Base-by-base conservation (phyloP, 1,140 invertebrate species). In the Diuraphis noxia region DNA sequence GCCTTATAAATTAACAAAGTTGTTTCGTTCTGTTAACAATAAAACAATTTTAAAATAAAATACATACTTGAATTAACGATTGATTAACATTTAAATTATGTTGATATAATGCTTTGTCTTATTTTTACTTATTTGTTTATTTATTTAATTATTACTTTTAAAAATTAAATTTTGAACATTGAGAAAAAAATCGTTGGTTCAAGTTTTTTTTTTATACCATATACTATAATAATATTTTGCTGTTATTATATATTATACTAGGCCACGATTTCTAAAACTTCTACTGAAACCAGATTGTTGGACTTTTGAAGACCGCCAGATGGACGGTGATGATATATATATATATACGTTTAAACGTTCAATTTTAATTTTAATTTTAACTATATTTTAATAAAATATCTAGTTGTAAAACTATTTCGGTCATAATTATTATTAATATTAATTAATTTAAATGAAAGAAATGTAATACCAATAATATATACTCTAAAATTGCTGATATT, bases 261-360 rank as follows among this genome's bases (percentile, higher is more conserved):
- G 49, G 49, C 86, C 52, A 88, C 36, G 13, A 63, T 40, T 8
- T 88, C 49, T 88, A 88, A 63, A 88, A 63, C 49, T 88, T 88
- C 49, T n/a, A 88, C 49, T 25, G 49, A 88, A 88, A 88, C 86
- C 36, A 88, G 49, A 88, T 63, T 49, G 40, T 36, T 40, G 49
- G 86, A 88, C 30, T 88, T 88, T 63, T 88, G 86, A 88, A 88
- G 49, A n/a, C 43, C 84, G 43, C 34, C n/a, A 49, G 43, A 88
- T 88, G 49, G 49, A 88, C 49, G 30, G 36, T 38, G n/a, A 23
- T 38, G 86, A 88, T 38, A 6, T 63, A 63, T 63, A 63, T n/a
- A 56, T 56, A 49, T 34, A 72, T n/a, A 88, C 46, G 25, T 56
- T 38, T 56, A 56, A 56, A 86, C 19, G 13, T 86, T 17, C 2